Evolutionary conservation across 2,797 vertebrate species (phyloP).

Genomic region (Basileuterus tristriatus): DNA sequence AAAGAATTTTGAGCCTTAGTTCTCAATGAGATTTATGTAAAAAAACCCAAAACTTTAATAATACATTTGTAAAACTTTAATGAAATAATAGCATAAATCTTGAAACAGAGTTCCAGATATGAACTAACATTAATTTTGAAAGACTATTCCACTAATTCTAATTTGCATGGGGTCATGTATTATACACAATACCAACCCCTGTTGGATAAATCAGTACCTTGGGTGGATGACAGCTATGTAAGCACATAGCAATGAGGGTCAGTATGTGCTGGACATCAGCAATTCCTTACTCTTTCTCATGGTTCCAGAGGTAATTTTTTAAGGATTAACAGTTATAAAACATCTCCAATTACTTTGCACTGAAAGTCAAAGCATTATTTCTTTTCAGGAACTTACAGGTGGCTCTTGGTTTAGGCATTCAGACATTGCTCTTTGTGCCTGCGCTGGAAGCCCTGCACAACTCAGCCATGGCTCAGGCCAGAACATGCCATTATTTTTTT

Average conservation of each 20-base stretch:
- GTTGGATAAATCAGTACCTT: not conserved
- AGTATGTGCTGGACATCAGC: accelerated
- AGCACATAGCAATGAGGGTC: not conserved
- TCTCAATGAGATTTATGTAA: not conserved
- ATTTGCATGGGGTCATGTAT: not conserved
- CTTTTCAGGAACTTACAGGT: not conserved
- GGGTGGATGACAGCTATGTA: not conserved
- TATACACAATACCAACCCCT: not conserved
- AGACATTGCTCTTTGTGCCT: accelerated
- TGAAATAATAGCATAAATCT: not conserved
- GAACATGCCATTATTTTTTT: not conserved
- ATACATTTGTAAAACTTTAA: not conserved
- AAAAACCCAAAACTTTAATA: not conserved
- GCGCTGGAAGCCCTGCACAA: not conserved
- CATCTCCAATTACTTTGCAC: not conserved
- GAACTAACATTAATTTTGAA: not conserved
- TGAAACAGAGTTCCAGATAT: not conserved
- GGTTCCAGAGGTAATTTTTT: not conserved
- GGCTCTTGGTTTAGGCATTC: not conserved
- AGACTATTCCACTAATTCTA: not conserved
- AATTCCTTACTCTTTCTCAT: not conserved
- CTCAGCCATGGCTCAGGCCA: not conserved
- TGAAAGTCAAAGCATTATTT: not conserved
- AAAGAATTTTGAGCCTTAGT: not conserved
- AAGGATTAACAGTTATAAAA: not conserved